Evolutionary conservation across 2,797 vertebrate genomes (phyloP).

Genomic region (Pseudochaenichthys georgianus): DNA sequence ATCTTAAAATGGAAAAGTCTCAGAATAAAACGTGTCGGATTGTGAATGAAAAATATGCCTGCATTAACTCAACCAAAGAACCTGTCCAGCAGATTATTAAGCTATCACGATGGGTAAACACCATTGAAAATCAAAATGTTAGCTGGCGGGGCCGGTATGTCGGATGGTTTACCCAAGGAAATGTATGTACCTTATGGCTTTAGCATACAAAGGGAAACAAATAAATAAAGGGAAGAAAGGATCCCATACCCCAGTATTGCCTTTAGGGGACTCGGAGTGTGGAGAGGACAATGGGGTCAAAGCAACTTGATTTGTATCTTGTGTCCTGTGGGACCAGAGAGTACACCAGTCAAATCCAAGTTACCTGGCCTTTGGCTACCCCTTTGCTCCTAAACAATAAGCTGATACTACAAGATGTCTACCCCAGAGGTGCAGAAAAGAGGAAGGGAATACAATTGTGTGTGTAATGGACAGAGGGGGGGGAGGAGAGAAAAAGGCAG

Average conservation of each 20-base stretch:
- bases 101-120: slow-evolving; percentile 76
- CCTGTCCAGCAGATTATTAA: slow-evolving; percentile 58
- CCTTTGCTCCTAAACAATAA: slow-evolving; percentile 83
- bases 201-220: slow-evolving; percentile 77
- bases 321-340: slow-evolving; percentile 78
- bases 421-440: slow-evolving; percentile 59
- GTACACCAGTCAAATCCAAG: slow-evolving; percentile 81
- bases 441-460: slow-evolving; percentile 45
- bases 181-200: slow-evolving; percentile 80
- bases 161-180: slow-evolving; percentile 80
- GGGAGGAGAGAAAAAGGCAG: slow-evolving; percentile 2
- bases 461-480: slow-evolving; percentile 34
- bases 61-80: slow-evolving; percentile 51
- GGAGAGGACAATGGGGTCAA: slow-evolving; percentile 86
- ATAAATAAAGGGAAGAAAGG: slow-evolving; percentile 81
- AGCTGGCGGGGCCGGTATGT: slow-evolving; percentile 59
- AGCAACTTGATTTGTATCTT: slow-evolving; percentile 86
- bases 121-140: slow-evolving; percentile 80
- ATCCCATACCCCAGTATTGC: slow-evolving; percentile 75
- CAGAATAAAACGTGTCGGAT: slow-evolving; percentile 9
- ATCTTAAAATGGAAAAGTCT: not conserved
- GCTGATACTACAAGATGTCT: slow-evolving; percentile 71
- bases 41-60: slow-evolving; percentile 35
- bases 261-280: slow-evolving; percentile 80
- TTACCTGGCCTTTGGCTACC: slow-evolving; percentile 82